These are phyloP conservation scores for Conchocele bisecta DNA, from an alignment of 2,888 invertebrate species.

Conservation along the genomic window DNA sequence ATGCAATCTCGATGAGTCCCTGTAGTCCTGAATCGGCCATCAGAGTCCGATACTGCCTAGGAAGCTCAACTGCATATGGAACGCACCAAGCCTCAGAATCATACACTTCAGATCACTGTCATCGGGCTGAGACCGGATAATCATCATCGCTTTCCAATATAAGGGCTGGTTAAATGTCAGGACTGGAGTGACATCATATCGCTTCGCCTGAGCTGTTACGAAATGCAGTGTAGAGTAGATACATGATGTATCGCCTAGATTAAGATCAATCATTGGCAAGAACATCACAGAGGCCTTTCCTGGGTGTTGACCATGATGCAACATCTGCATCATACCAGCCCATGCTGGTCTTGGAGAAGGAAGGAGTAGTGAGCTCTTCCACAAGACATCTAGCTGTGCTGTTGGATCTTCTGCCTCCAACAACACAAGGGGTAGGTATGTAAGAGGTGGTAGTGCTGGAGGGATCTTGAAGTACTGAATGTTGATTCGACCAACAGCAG, in stretches of 20 bases:
- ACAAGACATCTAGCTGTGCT: conserved; percentile 7
- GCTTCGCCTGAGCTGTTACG: conserved; percentile 9
- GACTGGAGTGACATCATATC: too few species aligned
- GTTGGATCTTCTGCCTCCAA: conserved; percentile 1
- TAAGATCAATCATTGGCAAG: too few species aligned
- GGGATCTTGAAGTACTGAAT: not conserved
- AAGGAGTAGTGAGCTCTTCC: conserved; percentile 27
- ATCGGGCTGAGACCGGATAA: conserved; percentile 15
- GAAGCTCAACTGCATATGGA: conserved; percentile 59
- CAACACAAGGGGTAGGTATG: too few species aligned
- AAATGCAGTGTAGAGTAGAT: conserved; percentile 45
- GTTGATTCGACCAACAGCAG: not conserved
- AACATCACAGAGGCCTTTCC: too few species aligned
- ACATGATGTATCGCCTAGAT: conserved; percentile 49
- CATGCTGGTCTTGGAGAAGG: conserved; percentile 47
- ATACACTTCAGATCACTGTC: conserved; percentile 28
- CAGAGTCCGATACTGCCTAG: conserved; percentile 60
- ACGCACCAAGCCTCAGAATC: conserved; percentile 45
- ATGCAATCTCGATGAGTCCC: conserved; percentile 58
- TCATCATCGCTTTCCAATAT: too few species aligned
- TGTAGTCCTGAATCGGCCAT: conserved; percentile 57
- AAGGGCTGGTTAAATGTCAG: conserved; percentile 63
- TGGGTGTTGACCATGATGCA: conserved; percentile 38
- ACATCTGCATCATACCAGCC: conserved; percentile 59
- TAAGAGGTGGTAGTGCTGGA: too few species aligned